These are phyloP conservation scores for Gambusia yucatana DNA, from an alignment of 2,797 vertebrate genomes.

Conservation along the genomic window DNA sequence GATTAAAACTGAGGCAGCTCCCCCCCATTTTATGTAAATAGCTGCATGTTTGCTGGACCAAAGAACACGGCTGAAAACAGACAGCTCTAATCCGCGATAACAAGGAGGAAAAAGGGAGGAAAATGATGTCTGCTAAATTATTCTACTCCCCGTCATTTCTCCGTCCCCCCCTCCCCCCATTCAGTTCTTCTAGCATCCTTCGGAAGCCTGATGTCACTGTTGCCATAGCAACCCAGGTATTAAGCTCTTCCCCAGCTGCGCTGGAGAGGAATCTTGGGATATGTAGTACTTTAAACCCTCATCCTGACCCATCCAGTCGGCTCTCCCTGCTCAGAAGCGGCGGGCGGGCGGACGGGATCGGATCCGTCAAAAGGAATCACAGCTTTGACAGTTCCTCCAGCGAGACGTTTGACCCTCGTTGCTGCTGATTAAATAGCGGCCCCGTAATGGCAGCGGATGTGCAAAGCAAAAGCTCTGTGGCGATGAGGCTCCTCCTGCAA, in stretches of 20 bases:
- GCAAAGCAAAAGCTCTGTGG: conserved; percentile 1
- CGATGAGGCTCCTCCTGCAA: background rate
- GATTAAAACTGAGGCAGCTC: conserved; percentile 17
- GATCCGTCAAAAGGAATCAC: conserved; percentile 30
- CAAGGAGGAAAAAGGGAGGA: background rate
- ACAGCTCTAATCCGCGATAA: background rate
- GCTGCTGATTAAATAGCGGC: conserved; percentile 22
- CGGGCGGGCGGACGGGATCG: conserved; percentile 14
- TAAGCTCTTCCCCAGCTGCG: conserved; percentile 74
- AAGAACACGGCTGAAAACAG: background rate
- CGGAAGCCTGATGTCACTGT: conserved; percentile 76
- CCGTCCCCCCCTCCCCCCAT: conserved; percentile 39
- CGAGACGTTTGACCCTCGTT: conserved; percentile 24
- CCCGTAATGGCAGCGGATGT: conserved; percentile 10
- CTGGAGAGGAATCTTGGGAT: conserved; percentile 71
- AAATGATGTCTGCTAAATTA: conserved; percentile 37
- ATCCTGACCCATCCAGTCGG: conserved; percentile 16
- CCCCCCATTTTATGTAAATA: conserved; percentile 26
- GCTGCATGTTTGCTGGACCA: background rate
- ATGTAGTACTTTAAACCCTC: conserved; percentile 50
- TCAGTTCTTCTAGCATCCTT: conserved; percentile 54
- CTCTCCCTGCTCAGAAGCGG: conserved; percentile 36
- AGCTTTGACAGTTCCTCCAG: conserved; percentile 22
- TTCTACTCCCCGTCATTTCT: conserved; percentile 37
- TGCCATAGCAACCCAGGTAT: conserved; percentile 80